phyloP scores from a whole-genome alignment of 2,797 vertebrate genomes.

The Typhlichthys subterraneus region DNA sequence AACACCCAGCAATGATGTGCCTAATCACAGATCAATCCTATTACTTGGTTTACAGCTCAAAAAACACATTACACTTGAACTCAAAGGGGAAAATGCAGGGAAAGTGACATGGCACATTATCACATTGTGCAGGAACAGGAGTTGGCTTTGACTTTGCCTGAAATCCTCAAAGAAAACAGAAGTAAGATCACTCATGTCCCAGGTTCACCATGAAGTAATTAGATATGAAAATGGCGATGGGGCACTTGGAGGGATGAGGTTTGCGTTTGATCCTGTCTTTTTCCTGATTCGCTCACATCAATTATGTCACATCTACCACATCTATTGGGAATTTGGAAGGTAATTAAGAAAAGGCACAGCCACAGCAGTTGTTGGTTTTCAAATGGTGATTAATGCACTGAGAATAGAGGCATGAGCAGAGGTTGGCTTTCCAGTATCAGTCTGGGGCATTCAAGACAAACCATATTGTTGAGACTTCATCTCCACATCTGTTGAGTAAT shows the following conservation, averaged over 20 bases:
- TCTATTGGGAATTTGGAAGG: constrained; percentile 66
- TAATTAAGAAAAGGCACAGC: constrained; percentile 68
- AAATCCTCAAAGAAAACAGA: constrained; percentile 48
- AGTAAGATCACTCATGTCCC: constrained; percentile 54
- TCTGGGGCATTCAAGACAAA: constrained; percentile 41
- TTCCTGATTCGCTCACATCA: constrained; percentile 79
- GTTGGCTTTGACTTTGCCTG: constrained; percentile 42
- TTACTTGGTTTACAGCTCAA: too few relatives aligned
- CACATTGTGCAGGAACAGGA: constrained; percentile 32
- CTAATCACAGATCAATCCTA: too few relatives aligned
- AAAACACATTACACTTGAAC: too few relatives aligned
- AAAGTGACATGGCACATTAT: constrained; percentile 30
- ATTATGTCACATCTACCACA: constrained; percentile 77
- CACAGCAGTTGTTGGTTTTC: constrained; percentile 55
- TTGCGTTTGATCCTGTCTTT: constrained; percentile 79
- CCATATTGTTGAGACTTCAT: constrained; percentile 17
- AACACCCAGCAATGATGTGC: too few relatives aligned
- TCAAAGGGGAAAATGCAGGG: constrained; percentile 15
- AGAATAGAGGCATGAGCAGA: constrained; percentile 28
- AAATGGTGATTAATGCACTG: constrained; percentile 51
- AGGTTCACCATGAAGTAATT: constrained; percentile 65
- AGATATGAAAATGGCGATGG: constrained; percentile 84
- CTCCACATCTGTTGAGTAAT: constrained; percentile 19
- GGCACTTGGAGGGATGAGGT: constrained; percentile 70
- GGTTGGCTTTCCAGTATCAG: constrained; percentile 25